A percentile compares a stretch with the other conserved stretches of the same genome.
These are phyloP conservation scores for Cheirogaleus major DNA, from an alignment of 2,797 vertebrate genomes.

Conservation along the genomic window DNA sequence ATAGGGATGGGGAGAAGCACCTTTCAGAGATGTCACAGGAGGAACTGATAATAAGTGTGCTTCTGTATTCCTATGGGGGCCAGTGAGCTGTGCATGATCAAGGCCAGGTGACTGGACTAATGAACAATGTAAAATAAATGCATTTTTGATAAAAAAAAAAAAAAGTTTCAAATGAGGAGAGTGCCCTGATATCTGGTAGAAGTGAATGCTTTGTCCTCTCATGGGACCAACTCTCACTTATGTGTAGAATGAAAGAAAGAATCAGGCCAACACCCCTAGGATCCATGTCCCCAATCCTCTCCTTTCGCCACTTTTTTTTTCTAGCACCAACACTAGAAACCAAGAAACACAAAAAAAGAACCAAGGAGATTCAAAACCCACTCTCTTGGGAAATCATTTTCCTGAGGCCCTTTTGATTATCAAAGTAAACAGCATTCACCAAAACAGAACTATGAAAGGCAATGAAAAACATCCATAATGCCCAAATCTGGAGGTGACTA, in stretches of 20 bases:
- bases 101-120: not conserved
- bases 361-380: not conserved
- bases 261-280: not conserved
- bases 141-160: not conserved
- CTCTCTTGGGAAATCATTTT: not conserved
- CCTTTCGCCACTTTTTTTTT: conserved; percentile 14
- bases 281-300: not conserved
- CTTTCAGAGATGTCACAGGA: not conserved
- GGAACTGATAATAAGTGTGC: not conserved
- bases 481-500: not conserved
- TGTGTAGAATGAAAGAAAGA: not conserved
- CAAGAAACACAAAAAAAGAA: not conserved
- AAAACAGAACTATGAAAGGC: conserved; percentile 14
- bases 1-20: not conserved
- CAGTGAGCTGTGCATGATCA: not conserved
- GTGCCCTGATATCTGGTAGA: not conserved
- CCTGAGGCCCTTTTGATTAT: not conserved
- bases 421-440: conserved; percentile 3
- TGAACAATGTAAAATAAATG: not conserved
- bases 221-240: not conserved
- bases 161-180: conserved; percentile 1
- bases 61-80: not conserved
- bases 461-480: not conserved
- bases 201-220: not conserved
- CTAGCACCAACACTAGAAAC: not conserved